Conservation (phyloP, 1,140 invertebrate species). For the Melanaphis sacchari region DNA sequence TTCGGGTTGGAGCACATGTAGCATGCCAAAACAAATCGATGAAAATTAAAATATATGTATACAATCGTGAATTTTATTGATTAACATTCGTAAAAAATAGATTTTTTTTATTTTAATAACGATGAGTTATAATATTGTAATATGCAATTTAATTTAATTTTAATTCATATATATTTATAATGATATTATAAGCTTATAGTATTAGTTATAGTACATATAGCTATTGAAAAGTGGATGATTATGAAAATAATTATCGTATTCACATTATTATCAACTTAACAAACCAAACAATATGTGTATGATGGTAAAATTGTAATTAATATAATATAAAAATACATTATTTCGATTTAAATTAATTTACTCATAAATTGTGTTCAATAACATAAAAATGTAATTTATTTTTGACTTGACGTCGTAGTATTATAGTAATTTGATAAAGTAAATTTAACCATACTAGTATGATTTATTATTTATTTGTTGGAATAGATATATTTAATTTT, state of each 20-base stretch:
- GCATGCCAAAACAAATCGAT: neutral
- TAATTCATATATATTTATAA: neutral
- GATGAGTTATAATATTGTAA: neutral
- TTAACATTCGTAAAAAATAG: too few relatives aligned
- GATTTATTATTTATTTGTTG: neutral
- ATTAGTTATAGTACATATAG: neutral
- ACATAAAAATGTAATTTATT: neutral
- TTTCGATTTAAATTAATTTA: neutral
- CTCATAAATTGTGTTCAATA: neutral
- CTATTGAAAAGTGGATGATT: neutral
- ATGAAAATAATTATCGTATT: neutral
- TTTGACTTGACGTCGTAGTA: neutral
- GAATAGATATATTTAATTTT: neutral
- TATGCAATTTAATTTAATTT: neutral
- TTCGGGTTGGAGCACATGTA: too few relatives aligned
- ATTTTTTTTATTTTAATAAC: neutral
- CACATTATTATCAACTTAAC: neutral
- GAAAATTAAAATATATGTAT: neutral
- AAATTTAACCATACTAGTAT: neutral
- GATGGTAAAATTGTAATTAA: neutral
- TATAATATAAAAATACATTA: neutral
- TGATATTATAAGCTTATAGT: too few relatives aligned
- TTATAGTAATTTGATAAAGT: neutral
- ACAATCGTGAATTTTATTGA: neutral
- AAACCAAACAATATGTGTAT: neutral